Evolutionary conservation across 1,140 invertebrate species (phyloP).

Genomic region (Lepidurus packardi): DNA sequence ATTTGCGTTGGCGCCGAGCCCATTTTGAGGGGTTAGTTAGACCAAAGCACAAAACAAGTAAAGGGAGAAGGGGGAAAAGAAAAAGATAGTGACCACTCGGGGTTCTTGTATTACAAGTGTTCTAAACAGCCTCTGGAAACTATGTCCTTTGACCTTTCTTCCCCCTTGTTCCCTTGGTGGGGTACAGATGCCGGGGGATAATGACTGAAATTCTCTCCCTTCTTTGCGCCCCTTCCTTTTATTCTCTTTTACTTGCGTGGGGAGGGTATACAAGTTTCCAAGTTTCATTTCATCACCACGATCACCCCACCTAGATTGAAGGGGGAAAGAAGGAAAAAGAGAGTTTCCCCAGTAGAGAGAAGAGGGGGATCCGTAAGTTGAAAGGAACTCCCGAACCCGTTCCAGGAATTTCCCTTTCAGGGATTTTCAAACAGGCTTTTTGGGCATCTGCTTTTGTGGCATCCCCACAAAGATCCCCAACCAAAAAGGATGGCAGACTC

Average conservation of each 20-base stretch:
- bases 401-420: slow-evolving; percentile 12
- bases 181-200: slow-evolving; percentile 5
- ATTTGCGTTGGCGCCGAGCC: slow-evolving; percentile 13
- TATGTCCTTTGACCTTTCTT: not conserved
- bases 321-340: not conserved
- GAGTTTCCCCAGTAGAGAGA: slow-evolving; percentile 10
- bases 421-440: slow-evolving; percentile 10
- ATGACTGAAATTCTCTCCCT: not conserved
- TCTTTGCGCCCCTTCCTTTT: slow-evolving; percentile 13
- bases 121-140: slow-evolving; percentile 18
- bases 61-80: not conserved
- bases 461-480: not conserved
- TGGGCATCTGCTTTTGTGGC: not conserved
- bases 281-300: slow-evolving; percentile 14
- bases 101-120: slow-evolving; percentile 19
- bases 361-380: not conserved
- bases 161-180: not conserved
- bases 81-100: slow-evolving; percentile 13
- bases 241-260: not conserved
- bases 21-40: not conserved
- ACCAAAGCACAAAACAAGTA: not conserved
- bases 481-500: not conserved
- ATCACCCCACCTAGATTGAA: slow-evolving; percentile 6
- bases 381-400: not conserved
- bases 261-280: not conserved